phyloP scores from a whole-genome alignment of 2,888 invertebrate species.

The Lottia scabra region DNA sequence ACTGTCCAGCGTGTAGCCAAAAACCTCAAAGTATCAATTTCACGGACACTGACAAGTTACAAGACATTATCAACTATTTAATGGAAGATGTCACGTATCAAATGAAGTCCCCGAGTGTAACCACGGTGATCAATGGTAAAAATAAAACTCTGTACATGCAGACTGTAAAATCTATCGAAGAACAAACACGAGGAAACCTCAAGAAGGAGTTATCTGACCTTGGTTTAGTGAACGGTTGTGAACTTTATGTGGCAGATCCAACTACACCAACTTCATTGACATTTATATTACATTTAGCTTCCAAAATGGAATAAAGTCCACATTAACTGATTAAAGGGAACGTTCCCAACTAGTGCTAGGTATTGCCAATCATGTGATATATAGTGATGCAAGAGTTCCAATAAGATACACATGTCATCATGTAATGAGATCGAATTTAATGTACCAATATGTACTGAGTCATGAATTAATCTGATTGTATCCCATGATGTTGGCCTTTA shows the following conservation, averaged over 20 bases:
- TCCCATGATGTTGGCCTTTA: too few species aligned
- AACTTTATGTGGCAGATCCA: constrained; percentile 90
- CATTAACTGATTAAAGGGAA: not conserved
- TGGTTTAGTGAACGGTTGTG: constrained; percentile 85
- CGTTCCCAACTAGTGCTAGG: too few species aligned
- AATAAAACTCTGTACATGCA: constrained; percentile 95
- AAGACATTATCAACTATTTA: constrained; percentile 84
- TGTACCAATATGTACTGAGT: too few species aligned
- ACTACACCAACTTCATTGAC: constrained; percentile 79
- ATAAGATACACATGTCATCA: too few species aligned
- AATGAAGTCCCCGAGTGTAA: constrained; percentile 88
- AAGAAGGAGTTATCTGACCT: constrained; percentile 88
- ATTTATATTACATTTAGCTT: constrained; percentile 64
- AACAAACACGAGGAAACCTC: constrained; percentile 87
- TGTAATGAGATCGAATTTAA: too few species aligned
- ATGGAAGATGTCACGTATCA: constrained; percentile 83
- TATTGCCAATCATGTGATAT: too few species aligned
- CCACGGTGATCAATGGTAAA: constrained; percentile 80
- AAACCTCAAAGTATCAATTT: constrained; percentile 65
- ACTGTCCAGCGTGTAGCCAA: constrained; percentile 85
- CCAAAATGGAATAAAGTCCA: constrained; percentile 58
- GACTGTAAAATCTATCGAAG: constrained; percentile 90
- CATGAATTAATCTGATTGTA: too few species aligned
- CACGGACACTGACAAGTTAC: constrained; percentile 75
- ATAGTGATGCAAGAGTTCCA: too few species aligned